Base-by-base conservation (phyloP, 1,140 invertebrate genomes). In the Neodiprion virginianus region DNA sequence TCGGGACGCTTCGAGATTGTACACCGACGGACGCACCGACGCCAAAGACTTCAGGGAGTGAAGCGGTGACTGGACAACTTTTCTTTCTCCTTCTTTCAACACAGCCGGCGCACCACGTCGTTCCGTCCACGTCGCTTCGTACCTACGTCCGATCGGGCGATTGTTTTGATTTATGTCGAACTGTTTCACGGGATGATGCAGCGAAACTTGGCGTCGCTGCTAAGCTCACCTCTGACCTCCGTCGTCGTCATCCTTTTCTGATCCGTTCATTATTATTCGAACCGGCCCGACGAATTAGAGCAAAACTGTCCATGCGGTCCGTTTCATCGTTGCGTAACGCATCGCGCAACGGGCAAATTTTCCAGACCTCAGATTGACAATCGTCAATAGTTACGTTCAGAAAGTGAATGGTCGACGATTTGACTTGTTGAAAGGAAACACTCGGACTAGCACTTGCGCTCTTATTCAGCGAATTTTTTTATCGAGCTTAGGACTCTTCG, bases 131-230 rank as follows among this genome's bases (percentile, higher is more conserved):
- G 17, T 65, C 61, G 12, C 61, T 14, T 65, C 61, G 12, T 14
- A 21, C 12, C 61, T 65, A 14, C 12, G 17, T 14, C 61, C 61
- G 61, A 65, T 65, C 61, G 61, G 17, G 17, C 61, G 61, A 65
- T 65, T 65, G 61, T 65, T 65, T 65, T 65, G 61, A 65, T 65
- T 65, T 65, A 65, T 65, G 61, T 65, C 61, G 61, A 65, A 65
- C 61, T 65, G 61, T 65, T 65, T 65, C 61, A 65, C 61, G 61
- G 12, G 61, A 65, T 65, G 61, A 65, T 65, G 61, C 61, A 65
- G 61, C 61, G 61, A 65, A 65, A 65, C 61, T 14, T 17, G 17
- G 61, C 17, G 12, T 17, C 61, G 61, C 12, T 65, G 12, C 61
- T 65, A 65, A 65, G 17, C 61, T 65, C 12, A 65, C 61, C 61